Percentiles rank a stretch among this genome's conserved stretches.
phyloP scores from a whole-genome alignment of 1,140 invertebrate species.

The Aphelenchoides fujianensis region DNA sequence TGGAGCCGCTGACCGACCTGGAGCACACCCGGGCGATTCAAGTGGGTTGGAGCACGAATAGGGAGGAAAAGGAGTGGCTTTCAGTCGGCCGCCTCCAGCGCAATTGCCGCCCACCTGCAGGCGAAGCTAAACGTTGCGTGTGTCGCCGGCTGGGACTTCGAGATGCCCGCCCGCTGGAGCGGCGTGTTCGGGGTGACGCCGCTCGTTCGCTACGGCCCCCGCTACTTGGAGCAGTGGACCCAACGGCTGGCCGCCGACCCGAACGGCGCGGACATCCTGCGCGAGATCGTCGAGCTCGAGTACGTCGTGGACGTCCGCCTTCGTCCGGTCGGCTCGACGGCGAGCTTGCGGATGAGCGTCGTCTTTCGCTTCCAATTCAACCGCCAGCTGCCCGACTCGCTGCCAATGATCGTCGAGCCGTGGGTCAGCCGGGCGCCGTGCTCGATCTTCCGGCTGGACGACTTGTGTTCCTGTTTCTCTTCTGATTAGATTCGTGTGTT shows the following conservation, averaged over 20 bases:
- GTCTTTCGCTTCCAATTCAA: slow-evolving; percentile 2
- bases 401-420: not conserved
- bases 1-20: slow-evolving; percentile 17
- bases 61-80: not conserved
- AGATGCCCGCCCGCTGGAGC: not conserved
- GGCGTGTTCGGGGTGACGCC: not conserved
- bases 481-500: too few species aligned
- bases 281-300: slow-evolving; percentile 7
- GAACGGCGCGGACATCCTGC: not conserved
- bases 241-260: not conserved
- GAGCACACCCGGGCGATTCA: not conserved
- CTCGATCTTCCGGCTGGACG: not conserved
- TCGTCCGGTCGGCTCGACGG: not conserved
- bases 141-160: not conserved
- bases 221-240: not conserved
- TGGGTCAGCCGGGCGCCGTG: not conserved
- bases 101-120: not conserved
- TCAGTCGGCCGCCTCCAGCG: not conserved
- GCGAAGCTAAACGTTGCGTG: not conserved
- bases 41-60: not conserved
- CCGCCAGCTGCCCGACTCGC: not conserved
- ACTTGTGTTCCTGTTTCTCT: slow-evolving; percentile 15
- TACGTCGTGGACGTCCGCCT: not conserved
- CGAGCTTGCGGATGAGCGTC: not conserved
- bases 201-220: not conserved